Evolutionary conservation across 2,113 vertebrate genomes (phyloP).

Genomic region (Acrocephalus arundinaceus): DNA sequence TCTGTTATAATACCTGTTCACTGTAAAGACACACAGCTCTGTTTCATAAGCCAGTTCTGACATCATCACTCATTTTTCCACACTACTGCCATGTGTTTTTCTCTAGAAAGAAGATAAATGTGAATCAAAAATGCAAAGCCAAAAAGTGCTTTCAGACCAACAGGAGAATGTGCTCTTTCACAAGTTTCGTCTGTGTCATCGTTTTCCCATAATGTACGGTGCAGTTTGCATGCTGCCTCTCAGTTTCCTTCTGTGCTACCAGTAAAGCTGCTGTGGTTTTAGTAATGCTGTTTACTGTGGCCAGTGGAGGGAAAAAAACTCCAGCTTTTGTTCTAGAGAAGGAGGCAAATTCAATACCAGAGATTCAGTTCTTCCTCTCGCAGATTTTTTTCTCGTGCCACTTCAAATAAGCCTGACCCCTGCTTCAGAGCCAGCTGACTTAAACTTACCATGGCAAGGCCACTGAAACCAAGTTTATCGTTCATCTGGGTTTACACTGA

Average conservation of each 20-base stretch:
- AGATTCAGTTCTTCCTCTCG: not conserved
- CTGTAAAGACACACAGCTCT: not conserved
- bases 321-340: conserved; percentile 31
- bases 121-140: not conserved
- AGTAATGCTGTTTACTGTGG: conserved; percentile 10
- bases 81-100: not conserved
- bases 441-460: not conserved
- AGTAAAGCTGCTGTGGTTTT: conserved; percentile 35
- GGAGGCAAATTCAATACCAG: not conserved
- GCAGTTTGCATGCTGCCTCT: not conserved
- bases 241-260: conserved; percentile 58
- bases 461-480: not conserved
- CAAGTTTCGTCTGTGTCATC: conserved; percentile 9
- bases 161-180: not conserved
- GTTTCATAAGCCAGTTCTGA: not conserved
- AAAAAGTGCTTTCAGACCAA: not conserved
- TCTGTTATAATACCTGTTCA: not conserved
- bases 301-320: conserved; percentile 1
- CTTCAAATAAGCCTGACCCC: conserved; percentile 1
- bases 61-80: not conserved
- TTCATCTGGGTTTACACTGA: not conserved
- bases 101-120: conserved; percentile 30
- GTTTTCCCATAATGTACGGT: conserved; percentile 31
- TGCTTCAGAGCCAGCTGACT: not conserved
- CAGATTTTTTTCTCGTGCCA: not conserved